Base-by-base conservation (phyloP, 2,888 invertebrate genomes). In the Macrosoma leucophasiata region DNA sequence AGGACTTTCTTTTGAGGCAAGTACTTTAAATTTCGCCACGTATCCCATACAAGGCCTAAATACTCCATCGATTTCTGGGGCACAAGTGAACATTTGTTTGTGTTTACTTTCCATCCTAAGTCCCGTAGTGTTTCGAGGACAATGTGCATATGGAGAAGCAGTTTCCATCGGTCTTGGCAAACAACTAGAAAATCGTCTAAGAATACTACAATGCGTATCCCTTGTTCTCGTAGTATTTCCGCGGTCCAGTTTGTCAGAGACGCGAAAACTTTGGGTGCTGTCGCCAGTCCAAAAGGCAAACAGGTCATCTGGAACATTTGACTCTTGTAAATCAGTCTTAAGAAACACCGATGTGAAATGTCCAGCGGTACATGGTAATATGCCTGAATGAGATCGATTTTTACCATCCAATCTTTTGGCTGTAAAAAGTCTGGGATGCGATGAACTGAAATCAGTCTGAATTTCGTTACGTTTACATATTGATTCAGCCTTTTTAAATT, bases 201-300 rank as follows among this genome's bases (percentile, higher is more conserved):
- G 13, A 38, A 43, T 3, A 41, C 41, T 2, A 41, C 7, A 2
- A 33, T n/a, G 3, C 39, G 22, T 9, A 39, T 13, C 1, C 35
- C 40, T 19, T 35, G 14, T 6, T 25, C 9, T 14, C 40, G 18
- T 6, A 52, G 32, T 25, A 36, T 29, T n/a, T 44, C 33, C 9
- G 51, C 51, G 8, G 50, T 30, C 48, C 47, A 54, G 17, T 52
- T 52, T 37, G 49, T 49, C 11, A 53, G 23, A 3, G 38, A 33
- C 10, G 49, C 38, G 27, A 56, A 53, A 24, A 19, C 43, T 15
- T 41, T 37, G 13, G 52, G 52, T 4, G 54, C 52, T 24, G 42
- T 40, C 25, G 46, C 40, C 13, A 52, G 41, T 14, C 51, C 55
- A 29, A 50, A 53, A 17, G 50, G 52, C 22, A 51, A 42, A 35